A percentile compares a stretch with the other conserved stretches of the same genome.
These are phyloP conservation scores for Brachionus manjavacas DNA, from an alignment of 1,140 invertebrate species.

Conservation along the genomic window DNA sequence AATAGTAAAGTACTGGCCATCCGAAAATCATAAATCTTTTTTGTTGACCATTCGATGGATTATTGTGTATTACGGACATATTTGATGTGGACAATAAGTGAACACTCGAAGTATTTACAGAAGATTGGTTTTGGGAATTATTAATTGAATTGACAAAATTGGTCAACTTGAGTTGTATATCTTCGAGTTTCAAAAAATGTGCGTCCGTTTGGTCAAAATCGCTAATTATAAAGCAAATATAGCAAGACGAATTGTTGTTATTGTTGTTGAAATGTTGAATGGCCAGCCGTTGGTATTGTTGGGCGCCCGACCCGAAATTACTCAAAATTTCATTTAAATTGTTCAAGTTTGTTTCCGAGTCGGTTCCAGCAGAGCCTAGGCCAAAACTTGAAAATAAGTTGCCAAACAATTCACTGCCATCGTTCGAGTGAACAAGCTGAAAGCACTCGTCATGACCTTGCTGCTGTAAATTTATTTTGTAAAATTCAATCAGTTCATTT, in stretches of 20 bases:
- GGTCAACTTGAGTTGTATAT: not conserved
- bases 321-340: not conserved
- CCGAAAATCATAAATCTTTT: slow-evolving; percentile 28
- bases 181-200: slow-evolving; percentile 18
- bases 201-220: slow-evolving; percentile 1
- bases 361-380: not conserved
- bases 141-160: slow-evolving; percentile 10
- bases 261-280: slow-evolving; percentile 28
- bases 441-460: slow-evolving; percentile 22
- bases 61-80: not conserved
- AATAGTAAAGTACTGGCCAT: slow-evolving; percentile 27
- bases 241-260: not conserved
- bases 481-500: slow-evolving; percentile 33
- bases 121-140: not conserved
- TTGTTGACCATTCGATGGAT: not conserved
- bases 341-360: not conserved
- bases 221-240: slow-evolving; percentile 1
- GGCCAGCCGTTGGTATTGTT: not conserved
- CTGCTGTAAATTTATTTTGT: slow-evolving; percentile 32
- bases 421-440: not conserved
- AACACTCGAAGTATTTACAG: not conserved
- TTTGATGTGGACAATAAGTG: not conserved
- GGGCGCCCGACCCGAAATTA: not conserved
- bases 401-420: slow-evolving; percentile 11
- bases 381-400: not conserved